phyloP scores from a whole-genome alignment of 2,888 invertebrate genomes.

The Elegia similella region DNA sequence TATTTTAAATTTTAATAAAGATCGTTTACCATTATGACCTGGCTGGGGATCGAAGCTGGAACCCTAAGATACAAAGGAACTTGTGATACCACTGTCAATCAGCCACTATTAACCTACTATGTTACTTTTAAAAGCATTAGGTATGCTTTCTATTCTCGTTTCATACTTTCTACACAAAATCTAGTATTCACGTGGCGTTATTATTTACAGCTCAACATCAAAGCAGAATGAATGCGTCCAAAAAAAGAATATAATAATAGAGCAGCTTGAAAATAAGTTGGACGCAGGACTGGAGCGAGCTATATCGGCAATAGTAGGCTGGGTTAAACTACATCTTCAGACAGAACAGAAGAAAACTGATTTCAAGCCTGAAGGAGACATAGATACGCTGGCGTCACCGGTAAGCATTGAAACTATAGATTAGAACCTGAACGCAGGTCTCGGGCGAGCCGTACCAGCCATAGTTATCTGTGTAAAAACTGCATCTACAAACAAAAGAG shows the following conservation, averaged over 20 bases:
- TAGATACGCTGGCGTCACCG: conserved; percentile 91
- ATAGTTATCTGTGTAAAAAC: conserved; percentile 95
- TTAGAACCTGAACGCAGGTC: conserved; percentile 94
- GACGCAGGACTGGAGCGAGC: conserved; percentile 94
- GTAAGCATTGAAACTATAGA: conserved; percentile 68
- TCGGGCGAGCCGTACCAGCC: conserved; percentile 92
- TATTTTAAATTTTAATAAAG: no score
- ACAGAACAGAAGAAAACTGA: conserved; percentile 97
- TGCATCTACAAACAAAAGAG: conserved; percentile 95
- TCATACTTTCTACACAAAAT: no score
- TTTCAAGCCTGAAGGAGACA: conserved; percentile 93
- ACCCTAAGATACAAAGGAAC: no score
- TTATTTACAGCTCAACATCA: conserved; percentile 86
- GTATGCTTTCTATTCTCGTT: no score
- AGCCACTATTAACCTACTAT: no score
- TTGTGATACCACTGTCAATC: no score
- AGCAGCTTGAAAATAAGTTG: conserved; percentile 94
- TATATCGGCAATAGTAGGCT: conserved; percentile 92
- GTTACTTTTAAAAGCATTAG: no score
- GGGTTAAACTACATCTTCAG: conserved; percentile 94
- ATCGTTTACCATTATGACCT: no score
- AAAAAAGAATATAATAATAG: conserved; percentile 91
- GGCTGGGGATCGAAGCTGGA: no score
- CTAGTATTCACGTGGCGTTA: no score
- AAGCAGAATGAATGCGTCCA: conserved; percentile 94